Percentiles rank a stretch among this genome's conserved stretches.
phyloP scores from a whole-genome alignment of 2,888 invertebrate genomes.

The Drymonia ruficornis region DNA sequence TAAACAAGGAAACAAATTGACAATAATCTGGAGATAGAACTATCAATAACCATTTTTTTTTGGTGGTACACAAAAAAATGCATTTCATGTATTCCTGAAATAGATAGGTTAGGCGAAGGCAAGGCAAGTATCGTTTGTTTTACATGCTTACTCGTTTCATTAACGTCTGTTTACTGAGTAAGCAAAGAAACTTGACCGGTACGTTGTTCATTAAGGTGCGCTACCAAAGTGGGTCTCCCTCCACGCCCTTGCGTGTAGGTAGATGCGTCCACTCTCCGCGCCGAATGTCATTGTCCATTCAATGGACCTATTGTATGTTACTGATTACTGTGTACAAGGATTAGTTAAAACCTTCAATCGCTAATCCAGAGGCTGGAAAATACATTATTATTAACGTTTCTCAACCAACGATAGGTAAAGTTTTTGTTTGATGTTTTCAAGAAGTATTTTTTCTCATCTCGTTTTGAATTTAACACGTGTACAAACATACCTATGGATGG shows the following conservation, averaged over 20 bases:
- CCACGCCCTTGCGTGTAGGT: slow-evolving; percentile 44
- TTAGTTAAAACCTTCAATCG: neutral
- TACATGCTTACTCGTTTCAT: neutral
- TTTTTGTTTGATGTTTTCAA: too few relatives aligned
- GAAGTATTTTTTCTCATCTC: neutral
- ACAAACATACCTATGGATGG: neutral
- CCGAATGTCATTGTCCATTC: slow-evolving; percentile 59
- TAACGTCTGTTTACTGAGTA: neutral
- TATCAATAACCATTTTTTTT: too few relatives aligned
- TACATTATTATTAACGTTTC: too few relatives aligned
- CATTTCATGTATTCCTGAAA: too few relatives aligned
- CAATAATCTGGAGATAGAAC: too few relatives aligned
- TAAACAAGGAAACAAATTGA: too few relatives aligned
- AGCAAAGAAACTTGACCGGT: slow-evolving; percentile 6
- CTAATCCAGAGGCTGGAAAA: neutral
- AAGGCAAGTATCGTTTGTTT: neutral
- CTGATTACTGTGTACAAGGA: slow-evolving; percentile 29
- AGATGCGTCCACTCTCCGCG: slow-evolving; percentile 42
- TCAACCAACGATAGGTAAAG: too few relatives aligned
- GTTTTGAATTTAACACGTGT: slow-evolving; percentile 1
- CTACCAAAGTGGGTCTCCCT: slow-evolving; percentile 36
- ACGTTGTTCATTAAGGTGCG: slow-evolving; percentile 28
- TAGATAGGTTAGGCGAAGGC: neutral
- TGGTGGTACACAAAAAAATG: too few relatives aligned
- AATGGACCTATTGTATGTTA: slow-evolving; percentile 32